Base-by-base conservation (phyloP, 1,140 invertebrate genomes). In the Phymorhynchus buccinoides region DNA sequence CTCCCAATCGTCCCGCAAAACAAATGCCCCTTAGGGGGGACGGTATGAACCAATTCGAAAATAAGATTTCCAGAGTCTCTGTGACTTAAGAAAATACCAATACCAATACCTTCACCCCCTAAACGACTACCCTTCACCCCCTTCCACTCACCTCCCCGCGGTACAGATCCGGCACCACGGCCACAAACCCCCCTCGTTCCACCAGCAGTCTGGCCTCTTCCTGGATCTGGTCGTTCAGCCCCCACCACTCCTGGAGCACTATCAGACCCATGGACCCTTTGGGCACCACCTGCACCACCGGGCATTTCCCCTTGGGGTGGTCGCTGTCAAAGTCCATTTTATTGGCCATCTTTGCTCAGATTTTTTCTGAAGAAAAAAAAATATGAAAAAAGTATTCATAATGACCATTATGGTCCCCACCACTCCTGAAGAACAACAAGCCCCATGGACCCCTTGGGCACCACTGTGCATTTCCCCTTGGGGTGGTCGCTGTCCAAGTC, bases 221-320 rank as follows among this genome's bases (percentile, higher is more conserved):
- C 83, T 89, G 84, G 39, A 93, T 93, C 85, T 93, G 91, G 2
- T 91, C 77, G 87, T 93, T 93, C 85, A 93, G 78, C 9, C 92
- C 92, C 92, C 92, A 93, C 92, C 92, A 93, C 88, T 92, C 91
- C 84, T 92, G 86, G n/a, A 87, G 41, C 4, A 87, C 84, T 44
- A 88, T 84, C 3, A 88, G n/a, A 1, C 87, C 87, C 18, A 22
- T 27, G 14, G 78, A 44, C 1, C 35, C 52, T 9, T 52, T 79
- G 7, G 68, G 52, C 56, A 39, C 85, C 88, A 9, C 39, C n/a
- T 30, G 84, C 86, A 88, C 16, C 66, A 37, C 48, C 85, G 56
- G 1, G 42, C 48, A 39, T 86, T 71, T 84, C 82, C 84, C 32
- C 68, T 81, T 48, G 71, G 80, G 62, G 44, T 80, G 41, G 32